Evolutionary conservation across 2,797 vertebrate genomes (phyloP).

Genomic region (Sebastes elongatus): DNA sequence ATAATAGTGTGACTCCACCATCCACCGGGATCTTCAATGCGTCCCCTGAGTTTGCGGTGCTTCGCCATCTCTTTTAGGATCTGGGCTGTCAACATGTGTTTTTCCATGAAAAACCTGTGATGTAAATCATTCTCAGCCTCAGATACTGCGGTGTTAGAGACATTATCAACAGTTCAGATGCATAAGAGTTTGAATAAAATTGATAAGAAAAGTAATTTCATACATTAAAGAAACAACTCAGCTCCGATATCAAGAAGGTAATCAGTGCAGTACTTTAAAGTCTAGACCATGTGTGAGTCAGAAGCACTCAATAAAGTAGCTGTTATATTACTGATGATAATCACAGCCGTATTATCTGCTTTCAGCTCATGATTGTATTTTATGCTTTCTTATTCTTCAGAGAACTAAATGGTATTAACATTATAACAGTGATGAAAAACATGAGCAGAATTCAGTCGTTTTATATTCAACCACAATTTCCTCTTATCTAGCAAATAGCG

Average conservation of each 20-base stretch:
- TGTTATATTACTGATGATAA: conserved; percentile 19
- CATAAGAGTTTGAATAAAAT: neutral
- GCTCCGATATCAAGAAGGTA: conserved; percentile 14
- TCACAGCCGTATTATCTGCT: neutral
- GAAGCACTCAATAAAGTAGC: neutral
- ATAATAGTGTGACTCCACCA: conserved; percentile 47
- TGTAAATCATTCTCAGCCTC: neutral
- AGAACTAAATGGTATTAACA: conserved; percentile 2
- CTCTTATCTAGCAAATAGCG: neutral
- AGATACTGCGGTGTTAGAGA: neutral
- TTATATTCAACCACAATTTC: neutral
- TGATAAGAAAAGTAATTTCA: conserved; percentile 5
- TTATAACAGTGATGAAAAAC: neutral
- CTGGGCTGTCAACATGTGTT: conserved; percentile 33
- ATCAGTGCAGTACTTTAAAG: neutral
- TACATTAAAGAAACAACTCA: neutral
- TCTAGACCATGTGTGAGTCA: conserved; percentile 24
- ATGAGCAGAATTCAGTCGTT: neutral
- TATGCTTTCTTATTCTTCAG: neutral
- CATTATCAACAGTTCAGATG: neutral
- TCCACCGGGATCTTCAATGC: conserved; percentile 19
- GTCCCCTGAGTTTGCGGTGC: conserved; percentile 37
- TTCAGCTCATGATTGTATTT: conserved; percentile 12
- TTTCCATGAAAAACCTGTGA: conserved; percentile 8
- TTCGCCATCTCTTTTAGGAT: conserved; percentile 12